These are phyloP conservation scores for Argyrosomus regius DNA, from an alignment of 2,797 vertebrate species.

Conservation along the genomic window DNA sequence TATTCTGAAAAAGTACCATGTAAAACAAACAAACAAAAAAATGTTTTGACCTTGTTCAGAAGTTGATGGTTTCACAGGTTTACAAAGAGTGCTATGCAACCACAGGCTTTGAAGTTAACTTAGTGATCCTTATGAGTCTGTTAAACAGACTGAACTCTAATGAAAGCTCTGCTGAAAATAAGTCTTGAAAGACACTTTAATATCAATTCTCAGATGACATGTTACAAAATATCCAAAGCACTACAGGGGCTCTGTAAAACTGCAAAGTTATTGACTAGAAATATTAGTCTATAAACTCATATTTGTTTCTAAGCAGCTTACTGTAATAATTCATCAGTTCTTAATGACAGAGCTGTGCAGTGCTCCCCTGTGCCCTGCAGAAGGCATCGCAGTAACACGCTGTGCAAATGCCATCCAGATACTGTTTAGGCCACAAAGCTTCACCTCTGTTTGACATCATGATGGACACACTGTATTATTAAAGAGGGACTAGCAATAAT, in stretches of 20 bases:
- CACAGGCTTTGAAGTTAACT: neutral
- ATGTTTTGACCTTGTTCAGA: neutral
- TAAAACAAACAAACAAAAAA: neutral
- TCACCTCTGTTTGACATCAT: neutral
- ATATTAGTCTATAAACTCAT: neutral
- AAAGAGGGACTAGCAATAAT: neutral
- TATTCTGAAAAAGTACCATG: neutral
- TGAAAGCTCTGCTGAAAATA: neutral
- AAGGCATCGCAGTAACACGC: conserved; percentile 59
- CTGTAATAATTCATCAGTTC: conserved; percentile 5
- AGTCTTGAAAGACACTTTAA: neutral
- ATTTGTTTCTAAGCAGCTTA: conserved; percentile 17
- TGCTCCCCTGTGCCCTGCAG: conserved; percentile 59
- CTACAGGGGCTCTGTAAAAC: neutral
- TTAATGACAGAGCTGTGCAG: conserved; percentile 45
- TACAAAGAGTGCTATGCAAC: neutral
- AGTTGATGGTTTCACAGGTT: neutral
- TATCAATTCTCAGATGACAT: neutral
- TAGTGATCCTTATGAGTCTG: neutral
- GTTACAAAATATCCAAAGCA: too few relatives aligned
- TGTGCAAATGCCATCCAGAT: conserved; percentile 2
- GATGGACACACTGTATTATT: neutral
- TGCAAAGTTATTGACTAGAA: neutral
- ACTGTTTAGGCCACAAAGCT: neutral
- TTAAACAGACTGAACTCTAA: neutral